Conservation (phyloP, 2,888 invertebrate species). For the Eueremaeus valkanovi region DNA sequence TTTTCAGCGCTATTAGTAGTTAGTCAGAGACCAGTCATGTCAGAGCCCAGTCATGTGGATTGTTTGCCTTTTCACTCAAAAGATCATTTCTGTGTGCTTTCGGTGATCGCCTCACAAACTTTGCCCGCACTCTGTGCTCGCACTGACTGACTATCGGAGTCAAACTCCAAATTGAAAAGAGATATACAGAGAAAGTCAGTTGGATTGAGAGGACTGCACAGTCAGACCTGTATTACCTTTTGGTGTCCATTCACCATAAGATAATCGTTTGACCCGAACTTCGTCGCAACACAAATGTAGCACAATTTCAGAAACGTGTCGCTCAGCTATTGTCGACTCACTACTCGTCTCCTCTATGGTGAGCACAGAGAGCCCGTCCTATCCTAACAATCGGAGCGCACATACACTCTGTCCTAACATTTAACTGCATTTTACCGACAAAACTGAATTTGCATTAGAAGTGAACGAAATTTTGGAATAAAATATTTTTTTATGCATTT, state of each 20-base stretch:
- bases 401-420: not conserved
- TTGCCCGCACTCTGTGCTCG: not conserved
- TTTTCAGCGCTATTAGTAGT: not conserved
- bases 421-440: not conserved
- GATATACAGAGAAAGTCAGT: not conserved
- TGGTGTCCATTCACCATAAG: slow-evolving; percentile 35
- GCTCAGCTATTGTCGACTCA: not conserved
- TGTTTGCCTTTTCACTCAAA: slow-evolving; percentile 27
- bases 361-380: not conserved
- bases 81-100: not conserved
- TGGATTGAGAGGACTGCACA: not conserved
- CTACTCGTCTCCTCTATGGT: not conserved
- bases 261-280: slow-evolving; percentile 32
- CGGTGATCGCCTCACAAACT: not conserved
- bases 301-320: slow-evolving; percentile 1
- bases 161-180: not conserved
- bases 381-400: not conserved
- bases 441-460: slow-evolving; percentile 20
- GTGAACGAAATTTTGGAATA: not conserved
- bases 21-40: not conserved
- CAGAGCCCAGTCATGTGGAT: not conserved
- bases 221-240: slow-evolving; percentile 29
- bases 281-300: not conserved
- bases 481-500: slow-evolving; percentile 26
- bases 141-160: not conserved